A percentile compares a stretch with the other conserved stretches of the same genome.
Conservation (phyloP, 2,797 vertebrate species). For the Acanthiza pusilla region DNA sequence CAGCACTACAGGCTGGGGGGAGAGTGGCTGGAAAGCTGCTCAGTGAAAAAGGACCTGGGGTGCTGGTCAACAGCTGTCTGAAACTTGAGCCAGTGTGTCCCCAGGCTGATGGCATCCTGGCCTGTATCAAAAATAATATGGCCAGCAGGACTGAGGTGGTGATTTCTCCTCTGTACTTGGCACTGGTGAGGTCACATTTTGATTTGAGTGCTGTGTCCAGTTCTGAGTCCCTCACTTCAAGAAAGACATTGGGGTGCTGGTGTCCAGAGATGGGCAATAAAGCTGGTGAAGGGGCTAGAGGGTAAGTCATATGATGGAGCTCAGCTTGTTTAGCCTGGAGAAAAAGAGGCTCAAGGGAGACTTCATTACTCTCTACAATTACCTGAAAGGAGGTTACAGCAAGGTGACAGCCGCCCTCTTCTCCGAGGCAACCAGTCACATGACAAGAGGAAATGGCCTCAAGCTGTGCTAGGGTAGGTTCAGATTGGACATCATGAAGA, state of each 20-base stretch:
- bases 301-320: background rate
- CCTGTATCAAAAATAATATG: background rate
- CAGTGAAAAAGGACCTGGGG: background rate
- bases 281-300: background rate
- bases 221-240: background rate
- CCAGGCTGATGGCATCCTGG: background rate
- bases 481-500: background rate
- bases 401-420: background rate
- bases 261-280: background rate
- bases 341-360: background rate
- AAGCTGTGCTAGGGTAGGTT: background rate
- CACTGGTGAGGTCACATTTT: background rate
- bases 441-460: background rate
- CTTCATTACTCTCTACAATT: background rate
- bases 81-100: background rate
- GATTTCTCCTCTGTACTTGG: background rate
- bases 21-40: background rate
- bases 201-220: background rate
- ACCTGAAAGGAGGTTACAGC: background rate
- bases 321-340: background rate
- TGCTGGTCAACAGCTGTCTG: background rate
- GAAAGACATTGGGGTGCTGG: background rate
- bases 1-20: background rate
- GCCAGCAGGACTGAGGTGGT: background rate
- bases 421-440: background rate